phyloP scores from a whole-genome alignment of 2,888 invertebrate genomes.

The Nymphalis urticae region DNA sequence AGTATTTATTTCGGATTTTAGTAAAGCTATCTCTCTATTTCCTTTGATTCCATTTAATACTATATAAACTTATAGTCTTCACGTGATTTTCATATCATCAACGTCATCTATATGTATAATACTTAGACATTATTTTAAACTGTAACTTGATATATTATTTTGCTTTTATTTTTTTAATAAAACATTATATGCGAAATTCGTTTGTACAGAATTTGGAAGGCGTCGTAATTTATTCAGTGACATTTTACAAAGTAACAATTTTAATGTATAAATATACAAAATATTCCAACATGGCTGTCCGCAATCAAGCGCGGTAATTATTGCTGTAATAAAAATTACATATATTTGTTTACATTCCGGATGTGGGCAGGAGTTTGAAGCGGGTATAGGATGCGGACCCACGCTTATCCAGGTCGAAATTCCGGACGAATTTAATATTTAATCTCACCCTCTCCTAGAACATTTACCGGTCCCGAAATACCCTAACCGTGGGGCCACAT shows the following conservation, averaged over 20 bases:
- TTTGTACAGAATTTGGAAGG: not conserved
- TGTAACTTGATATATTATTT: too few species aligned
- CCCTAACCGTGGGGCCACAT: slow-evolving; percentile 47
- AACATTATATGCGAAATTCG: not conserved
- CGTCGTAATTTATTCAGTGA: slow-evolving; percentile 6
- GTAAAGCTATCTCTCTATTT: slow-evolving; percentile 1
- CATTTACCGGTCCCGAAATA: slow-evolving; percentile 77
- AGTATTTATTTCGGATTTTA: slow-evolving; percentile 31
- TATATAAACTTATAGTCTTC: not conserved
- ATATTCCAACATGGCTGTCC: slow-evolving; percentile 26
- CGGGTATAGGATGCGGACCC: slow-evolving; percentile 43
- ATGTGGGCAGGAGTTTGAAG: slow-evolving; percentile 65
- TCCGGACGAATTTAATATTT: slow-evolving; percentile 81
- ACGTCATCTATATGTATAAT: not conserved
- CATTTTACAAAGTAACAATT: slow-evolving; percentile 14
- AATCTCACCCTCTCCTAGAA: slow-evolving; percentile 80
- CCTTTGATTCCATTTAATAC: not conserved
- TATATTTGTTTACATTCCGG: slow-evolving; percentile 65
- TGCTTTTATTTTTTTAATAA: not conserved
- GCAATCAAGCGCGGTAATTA: slow-evolving; percentile 41
- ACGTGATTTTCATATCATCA: not conserved
- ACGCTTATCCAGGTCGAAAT: slow-evolving; percentile 72
- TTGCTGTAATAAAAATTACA: slow-evolving; percentile 60
- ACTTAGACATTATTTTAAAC: too few species aligned
- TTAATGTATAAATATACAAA: slow-evolving; percentile 12